Conservation (phyloP, 2,888 invertebrate genomes). For the Elgonia sp. region DNA sequence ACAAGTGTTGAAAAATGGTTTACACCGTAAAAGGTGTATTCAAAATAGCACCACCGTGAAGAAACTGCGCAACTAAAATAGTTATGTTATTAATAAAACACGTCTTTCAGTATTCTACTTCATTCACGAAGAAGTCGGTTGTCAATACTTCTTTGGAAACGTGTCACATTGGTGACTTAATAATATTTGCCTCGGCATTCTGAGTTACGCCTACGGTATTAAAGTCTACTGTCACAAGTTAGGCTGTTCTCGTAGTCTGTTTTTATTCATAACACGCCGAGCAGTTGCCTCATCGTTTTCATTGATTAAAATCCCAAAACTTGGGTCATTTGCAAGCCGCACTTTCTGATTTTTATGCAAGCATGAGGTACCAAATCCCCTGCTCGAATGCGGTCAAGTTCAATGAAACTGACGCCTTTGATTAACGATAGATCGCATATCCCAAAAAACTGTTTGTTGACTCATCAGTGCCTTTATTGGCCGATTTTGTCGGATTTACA, state of each 20-base stretch:
- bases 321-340: neutral
- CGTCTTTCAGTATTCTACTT: constrained; percentile 66
- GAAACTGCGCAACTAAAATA: constrained; percentile 52
- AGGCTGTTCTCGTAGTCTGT: constrained; percentile 57
- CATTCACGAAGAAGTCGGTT: constrained; percentile 72
- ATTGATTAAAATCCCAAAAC: constrained; percentile 52
- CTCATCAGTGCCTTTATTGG: constrained; percentile 29
- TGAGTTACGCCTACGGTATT: constrained; percentile 65
- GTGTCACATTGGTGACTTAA: constrained; percentile 70
- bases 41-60: constrained; percentile 40
- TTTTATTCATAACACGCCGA: constrained; percentile 61
- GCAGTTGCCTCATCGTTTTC: constrained; percentile 56
- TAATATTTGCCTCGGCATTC: constrained; percentile 69
- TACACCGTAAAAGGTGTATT: constrained; percentile 34
- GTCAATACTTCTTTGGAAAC: constrained; percentile 73
- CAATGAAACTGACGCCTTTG: constrained; percentile 31
- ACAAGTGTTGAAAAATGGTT: constrained; percentile 31
- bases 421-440: constrained; percentile 40
- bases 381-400: constrained; percentile 58
- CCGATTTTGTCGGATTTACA: constrained; percentile 46
- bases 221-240: constrained; percentile 45
- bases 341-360: constrained; percentile 35
- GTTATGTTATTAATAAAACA: constrained; percentile 64
- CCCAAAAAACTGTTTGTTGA: constrained; percentile 32
- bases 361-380: constrained; percentile 2